These are phyloP conservation scores for Chaetodon auriga DNA, from an alignment of 2,113 vertebrate genomes.

Conservation along the genomic window DNA sequence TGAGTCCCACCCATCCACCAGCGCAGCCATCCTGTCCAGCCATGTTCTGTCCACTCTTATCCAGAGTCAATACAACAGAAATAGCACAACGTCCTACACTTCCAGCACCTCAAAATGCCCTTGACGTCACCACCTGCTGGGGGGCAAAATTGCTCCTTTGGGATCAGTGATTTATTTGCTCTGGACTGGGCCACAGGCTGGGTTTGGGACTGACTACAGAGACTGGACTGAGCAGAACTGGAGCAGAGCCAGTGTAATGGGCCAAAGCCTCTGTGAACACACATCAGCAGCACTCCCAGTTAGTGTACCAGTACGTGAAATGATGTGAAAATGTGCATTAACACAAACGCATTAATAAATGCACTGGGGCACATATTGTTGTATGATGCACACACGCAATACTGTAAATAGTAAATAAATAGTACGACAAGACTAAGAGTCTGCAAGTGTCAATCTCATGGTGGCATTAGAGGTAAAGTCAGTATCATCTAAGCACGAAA, in stretches of 20 bases:
- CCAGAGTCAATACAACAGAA: slow-evolving; percentile 65
- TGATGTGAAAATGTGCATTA: slow-evolving; percentile 1
- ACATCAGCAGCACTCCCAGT: slow-evolving; percentile 11
- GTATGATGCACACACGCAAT: background rate
- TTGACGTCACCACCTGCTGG: slow-evolving; percentile 51
- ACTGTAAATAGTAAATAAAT: background rate
- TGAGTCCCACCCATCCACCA: slow-evolving; percentile 33
- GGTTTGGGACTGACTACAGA: slow-evolving; percentile 19
- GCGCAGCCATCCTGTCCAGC: slow-evolving; percentile 48
- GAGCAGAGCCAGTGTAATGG: slow-evolving; percentile 7
- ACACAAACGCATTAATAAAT: background rate
- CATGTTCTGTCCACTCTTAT: slow-evolving; percentile 41
- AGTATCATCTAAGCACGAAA: background rate
- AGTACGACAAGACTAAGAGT: background rate
- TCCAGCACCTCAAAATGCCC: slow-evolving; percentile 44
- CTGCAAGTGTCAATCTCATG: background rate
- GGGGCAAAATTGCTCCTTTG: slow-evolving; percentile 32
- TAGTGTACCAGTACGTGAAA: background rate
- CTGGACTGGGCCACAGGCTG: slow-evolving; percentile 17
- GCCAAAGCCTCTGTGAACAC: slow-evolving; percentile 6
- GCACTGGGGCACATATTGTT: background rate
- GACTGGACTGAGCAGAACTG: slow-evolving; percentile 21
- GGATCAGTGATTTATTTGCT: slow-evolving; percentile 36
- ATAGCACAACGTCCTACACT: slow-evolving; percentile 63
- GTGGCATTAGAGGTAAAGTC: background rate